Evolutionary conservation across 92 coral and sea anemone genomes (phyloP).

Genomic region (Epizoanthus rinbou): DNA sequence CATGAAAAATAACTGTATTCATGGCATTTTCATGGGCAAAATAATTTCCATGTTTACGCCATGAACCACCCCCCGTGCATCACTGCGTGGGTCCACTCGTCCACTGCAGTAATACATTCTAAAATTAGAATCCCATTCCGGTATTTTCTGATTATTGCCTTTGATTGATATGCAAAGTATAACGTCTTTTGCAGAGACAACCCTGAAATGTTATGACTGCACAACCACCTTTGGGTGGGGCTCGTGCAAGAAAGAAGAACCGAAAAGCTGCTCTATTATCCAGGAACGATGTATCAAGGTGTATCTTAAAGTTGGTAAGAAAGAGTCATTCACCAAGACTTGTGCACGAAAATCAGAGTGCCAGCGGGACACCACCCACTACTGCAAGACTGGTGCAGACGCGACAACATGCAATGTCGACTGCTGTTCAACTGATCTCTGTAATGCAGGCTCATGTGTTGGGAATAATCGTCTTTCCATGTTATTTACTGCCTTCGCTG

Average conservation of each 20-base stretch:
- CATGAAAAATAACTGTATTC: too few species aligned
- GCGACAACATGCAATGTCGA: conserved; percentile 7
- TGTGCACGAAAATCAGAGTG: conserved; percentile 32
- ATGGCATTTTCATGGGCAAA: too few species aligned
- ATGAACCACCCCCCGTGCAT: too few species aligned
- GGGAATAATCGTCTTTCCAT: conserved; percentile 8
- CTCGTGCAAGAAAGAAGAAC: conserved; percentile 5
- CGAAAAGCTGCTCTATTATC: neutral
- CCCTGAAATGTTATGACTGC: conserved; percentile 35
- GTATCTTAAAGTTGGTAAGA: neutral
- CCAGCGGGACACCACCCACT: neutral
- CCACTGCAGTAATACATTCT: too few species aligned
- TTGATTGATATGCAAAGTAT: too few species aligned
- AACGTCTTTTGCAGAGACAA: conserved; percentile 20
- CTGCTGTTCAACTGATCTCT: conserved; percentile 25
- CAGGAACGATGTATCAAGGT: conserved; percentile 33
- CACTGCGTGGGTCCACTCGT: too few species aligned
- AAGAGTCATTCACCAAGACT: conserved; percentile 24
- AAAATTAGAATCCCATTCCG: too few species aligned
- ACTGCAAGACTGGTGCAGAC: conserved; percentile 3
- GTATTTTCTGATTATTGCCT: too few species aligned
- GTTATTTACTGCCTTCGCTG: neutral
- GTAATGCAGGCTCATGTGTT: conserved; percentile 27
- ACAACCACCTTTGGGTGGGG: conserved; percentile 28
- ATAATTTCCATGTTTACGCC: too few species aligned